Percentiles rank a stretch among this genome's conserved stretches.
Conservation (phyloP, 2,797 vertebrate species). For the Gila robusta region DNA sequence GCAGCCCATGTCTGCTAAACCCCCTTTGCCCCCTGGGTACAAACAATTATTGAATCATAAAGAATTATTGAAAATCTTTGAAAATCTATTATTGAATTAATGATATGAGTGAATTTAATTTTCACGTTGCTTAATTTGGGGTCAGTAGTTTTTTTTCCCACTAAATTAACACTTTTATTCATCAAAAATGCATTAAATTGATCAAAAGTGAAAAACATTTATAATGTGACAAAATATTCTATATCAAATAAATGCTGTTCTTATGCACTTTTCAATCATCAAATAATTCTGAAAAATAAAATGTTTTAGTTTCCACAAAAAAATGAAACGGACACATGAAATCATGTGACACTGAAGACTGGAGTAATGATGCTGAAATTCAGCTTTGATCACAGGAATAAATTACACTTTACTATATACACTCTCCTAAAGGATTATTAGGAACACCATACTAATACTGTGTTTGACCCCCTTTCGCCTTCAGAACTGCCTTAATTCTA, state of each 20-base stretch:
- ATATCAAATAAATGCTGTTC: background rate
- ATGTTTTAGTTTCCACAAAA: too few relatives aligned
- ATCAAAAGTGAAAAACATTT: background rate
- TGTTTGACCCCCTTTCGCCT: too few relatives aligned
- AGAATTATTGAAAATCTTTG: background rate
- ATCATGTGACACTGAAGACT: slow-evolving; percentile 4
- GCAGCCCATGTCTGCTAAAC: too few relatives aligned
- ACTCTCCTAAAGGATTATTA: too few relatives aligned
- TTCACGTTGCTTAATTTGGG: background rate
- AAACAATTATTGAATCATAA: background rate
- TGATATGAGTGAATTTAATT: background rate
- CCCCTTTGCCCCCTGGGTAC: too few relatives aligned
- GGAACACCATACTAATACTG: too few relatives aligned
- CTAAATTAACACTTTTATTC: background rate
- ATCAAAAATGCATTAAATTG: background rate
- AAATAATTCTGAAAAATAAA: background rate
- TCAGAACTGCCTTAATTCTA: too few relatives aligned
- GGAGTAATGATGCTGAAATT: background rate
- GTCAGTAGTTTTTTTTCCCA: background rate
- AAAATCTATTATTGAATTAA: background rate
- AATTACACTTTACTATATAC: background rate
- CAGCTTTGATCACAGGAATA: background rate
- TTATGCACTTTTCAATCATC: background rate
- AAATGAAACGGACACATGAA: too few relatives aligned
- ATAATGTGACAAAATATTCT: background rate